Conservation (phyloP, 1,140 invertebrate species). For the Camponotus floridanus region DNA sequence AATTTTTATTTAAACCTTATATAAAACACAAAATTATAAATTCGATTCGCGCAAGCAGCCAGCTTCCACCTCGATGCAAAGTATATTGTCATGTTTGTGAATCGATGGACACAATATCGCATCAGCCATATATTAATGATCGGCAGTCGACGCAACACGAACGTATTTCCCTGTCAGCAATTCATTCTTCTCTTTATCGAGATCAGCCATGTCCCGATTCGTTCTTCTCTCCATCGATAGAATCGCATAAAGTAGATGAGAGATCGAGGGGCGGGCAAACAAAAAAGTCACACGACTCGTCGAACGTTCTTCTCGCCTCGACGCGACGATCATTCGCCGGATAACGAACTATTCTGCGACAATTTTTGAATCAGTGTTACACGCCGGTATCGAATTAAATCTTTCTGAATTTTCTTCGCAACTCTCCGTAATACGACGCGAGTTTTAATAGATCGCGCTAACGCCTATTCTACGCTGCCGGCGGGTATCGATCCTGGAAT, state of each 20-base stretch:
- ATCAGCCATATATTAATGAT: slow-evolving; percentile 14
- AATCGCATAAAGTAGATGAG: slow-evolving; percentile 45
- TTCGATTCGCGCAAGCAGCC: neutral
- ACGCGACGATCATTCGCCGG: neutral
- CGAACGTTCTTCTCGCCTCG: slow-evolving; percentile 24
- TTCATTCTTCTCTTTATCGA: slow-evolving; percentile 25
- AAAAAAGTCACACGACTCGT: slow-evolving; percentile 50
- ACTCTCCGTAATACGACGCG: slow-evolving; percentile 8
- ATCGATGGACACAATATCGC: neutral
- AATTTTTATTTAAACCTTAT: neutral
- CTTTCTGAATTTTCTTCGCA: slow-evolving; percentile 38
- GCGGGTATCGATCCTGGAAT: slow-evolving; percentile 17
- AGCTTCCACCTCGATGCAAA: too few species aligned
- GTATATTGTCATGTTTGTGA: neutral
- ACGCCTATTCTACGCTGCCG: neutral
- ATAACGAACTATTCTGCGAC: slow-evolving; percentile 62
- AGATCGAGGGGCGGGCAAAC: slow-evolving; percentile 36
- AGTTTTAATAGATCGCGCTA: slow-evolving; percentile 47
- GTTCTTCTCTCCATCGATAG: slow-evolving; percentile 27
- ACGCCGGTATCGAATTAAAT: slow-evolving; percentile 54
- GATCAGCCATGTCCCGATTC: slow-evolving; percentile 27
- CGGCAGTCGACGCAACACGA: slow-evolving; percentile 13
- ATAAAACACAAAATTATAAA: neutral
- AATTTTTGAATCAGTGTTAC: slow-evolving; percentile 46
- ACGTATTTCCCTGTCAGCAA: slow-evolving; percentile 12